phyloP scores from a whole-genome alignment of 2,113 vertebrate genomes.

The Petrocephalus microphthalmus region DNA sequence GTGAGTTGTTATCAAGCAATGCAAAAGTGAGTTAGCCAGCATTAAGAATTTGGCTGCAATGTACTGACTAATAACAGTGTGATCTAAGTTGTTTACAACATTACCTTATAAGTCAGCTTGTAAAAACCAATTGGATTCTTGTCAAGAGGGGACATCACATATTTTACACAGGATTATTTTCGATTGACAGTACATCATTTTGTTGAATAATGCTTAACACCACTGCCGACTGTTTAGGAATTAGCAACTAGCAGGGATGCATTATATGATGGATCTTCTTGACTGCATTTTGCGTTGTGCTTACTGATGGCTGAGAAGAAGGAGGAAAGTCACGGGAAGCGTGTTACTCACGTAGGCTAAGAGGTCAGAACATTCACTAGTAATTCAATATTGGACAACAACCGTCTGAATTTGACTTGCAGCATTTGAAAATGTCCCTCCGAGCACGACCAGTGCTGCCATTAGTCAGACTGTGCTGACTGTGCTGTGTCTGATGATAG shows the following conservation, averaged over 20 bases:
- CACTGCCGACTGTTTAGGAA: background rate
- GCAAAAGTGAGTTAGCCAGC: slow-evolving; percentile 1
- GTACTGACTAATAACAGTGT: background rate
- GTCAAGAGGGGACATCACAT: background rate
- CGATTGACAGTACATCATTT: background rate
- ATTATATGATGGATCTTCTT: background rate
- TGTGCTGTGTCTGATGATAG: background rate
- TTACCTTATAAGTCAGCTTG: background rate
- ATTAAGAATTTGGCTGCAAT: slow-evolving; percentile 1
- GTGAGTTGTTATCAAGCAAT: slow-evolving; percentile 9
- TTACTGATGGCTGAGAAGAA: background rate
- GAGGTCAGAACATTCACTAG: background rate
- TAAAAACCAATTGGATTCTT: background rate
- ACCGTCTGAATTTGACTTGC: background rate
- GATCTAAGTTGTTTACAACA: slow-evolving; percentile 8
- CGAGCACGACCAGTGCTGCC: background rate
- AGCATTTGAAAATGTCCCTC: background rate
- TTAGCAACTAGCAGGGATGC: background rate
- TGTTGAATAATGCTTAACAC: background rate
- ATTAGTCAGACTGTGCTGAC: background rate
- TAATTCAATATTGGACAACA: background rate
- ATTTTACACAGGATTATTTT: background rate
- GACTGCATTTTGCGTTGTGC: background rate
- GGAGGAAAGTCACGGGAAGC: background rate
- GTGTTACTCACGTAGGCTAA: background rate